A percentile compares a stretch with the other conserved stretches of the same genome.
Evolutionary conservation across 2,797 vertebrate genomes (phyloP).

Genomic region (Ptychadena robeensis): DNA sequence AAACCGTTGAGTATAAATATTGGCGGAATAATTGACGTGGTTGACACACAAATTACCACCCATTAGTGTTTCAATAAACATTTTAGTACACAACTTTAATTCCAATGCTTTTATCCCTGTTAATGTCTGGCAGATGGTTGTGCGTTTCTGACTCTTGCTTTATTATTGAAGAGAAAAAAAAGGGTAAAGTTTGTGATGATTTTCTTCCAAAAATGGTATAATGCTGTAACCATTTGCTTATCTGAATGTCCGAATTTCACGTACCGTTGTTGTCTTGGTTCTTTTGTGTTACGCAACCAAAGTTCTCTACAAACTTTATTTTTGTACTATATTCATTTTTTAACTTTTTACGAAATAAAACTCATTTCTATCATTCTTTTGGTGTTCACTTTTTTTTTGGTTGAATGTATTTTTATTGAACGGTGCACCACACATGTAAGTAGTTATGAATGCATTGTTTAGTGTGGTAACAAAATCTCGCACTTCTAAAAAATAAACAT

Average conservation of each 20-base stretch:
- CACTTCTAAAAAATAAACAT: no score
- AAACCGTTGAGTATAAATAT: not conserved
- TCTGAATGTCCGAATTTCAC: conserved; percentile 78
- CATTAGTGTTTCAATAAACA: not conserved
- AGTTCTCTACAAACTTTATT: conserved; percentile 99
- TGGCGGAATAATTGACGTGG: not conserved
- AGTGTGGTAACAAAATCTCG: no score
- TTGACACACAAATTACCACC: no score
- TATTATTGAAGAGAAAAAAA: conserved; percentile 63
- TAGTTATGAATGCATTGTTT: no score
- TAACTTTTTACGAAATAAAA: conserved; percentile 99
- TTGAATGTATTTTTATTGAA: no score
- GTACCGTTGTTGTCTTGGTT: conserved; percentile 83
- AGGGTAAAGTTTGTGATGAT: conserved; percentile 81
- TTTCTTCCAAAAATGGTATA: conserved; percentile 64
- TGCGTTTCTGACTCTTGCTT: not conserved
- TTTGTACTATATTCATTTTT: conserved; percentile 99
- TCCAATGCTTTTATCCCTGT: not conserved
- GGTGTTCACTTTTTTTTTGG: conserved; percentile 35
- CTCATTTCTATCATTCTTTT: conserved; percentile 88
- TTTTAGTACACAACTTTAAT: not conserved
- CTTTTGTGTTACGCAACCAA: conserved; percentile 98
- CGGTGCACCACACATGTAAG: no score
- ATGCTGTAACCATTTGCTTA: conserved; percentile 72
- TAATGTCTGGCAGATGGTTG: not conserved